Conservation (phyloP, 2,797 vertebrate genomes). For the Phataginus tricuspis region DNA sequence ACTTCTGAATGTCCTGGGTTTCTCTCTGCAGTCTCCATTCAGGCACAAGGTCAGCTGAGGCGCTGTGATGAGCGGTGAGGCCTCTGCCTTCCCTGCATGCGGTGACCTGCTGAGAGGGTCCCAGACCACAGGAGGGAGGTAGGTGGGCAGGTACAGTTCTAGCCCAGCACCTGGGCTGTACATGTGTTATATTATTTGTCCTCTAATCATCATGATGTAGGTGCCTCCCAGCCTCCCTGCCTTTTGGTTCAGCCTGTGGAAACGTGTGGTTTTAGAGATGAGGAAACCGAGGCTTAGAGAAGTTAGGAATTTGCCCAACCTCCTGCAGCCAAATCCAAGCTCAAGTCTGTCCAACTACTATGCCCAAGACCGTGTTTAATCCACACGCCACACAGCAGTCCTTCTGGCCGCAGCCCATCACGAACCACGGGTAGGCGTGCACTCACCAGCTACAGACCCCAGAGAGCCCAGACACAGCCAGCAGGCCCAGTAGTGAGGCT, state of each 20-base stretch:
- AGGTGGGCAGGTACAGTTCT: background rate
- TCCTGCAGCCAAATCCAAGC: background rate
- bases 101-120: background rate
- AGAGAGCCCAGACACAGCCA: background rate
- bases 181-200: background rate
- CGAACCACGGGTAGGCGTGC: background rate
- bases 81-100: background rate
- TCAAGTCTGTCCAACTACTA: background rate
- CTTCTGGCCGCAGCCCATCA: background rate
- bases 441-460: background rate
- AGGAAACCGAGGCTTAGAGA: slow-evolving; percentile 24
- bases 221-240: background rate
- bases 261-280: background rate
- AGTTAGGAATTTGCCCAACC: background rate
- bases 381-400: background rate
- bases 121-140: background rate
- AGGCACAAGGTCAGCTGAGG: background rate
- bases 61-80: background rate
- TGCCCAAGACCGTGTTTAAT: background rate
- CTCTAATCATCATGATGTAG: background rate
- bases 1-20: background rate
- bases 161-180: background rate
- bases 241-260: background rate
- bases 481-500: background rate
- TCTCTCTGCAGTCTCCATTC: background rate